Conservation (phyloP, 2,113 vertebrate species). For the Xiphophorus couchianus region DNA sequence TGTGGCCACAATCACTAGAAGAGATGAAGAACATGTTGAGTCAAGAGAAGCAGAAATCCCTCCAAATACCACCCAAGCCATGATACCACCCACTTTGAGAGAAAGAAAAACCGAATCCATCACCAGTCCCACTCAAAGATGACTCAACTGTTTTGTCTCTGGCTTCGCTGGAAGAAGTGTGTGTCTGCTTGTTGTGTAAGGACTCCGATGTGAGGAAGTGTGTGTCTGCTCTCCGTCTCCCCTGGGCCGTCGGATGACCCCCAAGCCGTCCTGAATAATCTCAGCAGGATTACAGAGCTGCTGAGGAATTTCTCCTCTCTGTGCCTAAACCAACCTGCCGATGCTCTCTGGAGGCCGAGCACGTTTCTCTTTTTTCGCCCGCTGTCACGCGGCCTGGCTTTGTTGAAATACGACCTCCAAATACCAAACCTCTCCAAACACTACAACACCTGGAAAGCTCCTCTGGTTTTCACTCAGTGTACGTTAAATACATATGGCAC, state of each 20-base stretch:
- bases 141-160: constrained; percentile 36
- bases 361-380: constrained; percentile 33
- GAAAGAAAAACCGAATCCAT: constrained; percentile 48
- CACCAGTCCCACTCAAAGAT: constrained; percentile 27
- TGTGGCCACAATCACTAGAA: not conserved
- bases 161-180: constrained; percentile 6
- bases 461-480: constrained; percentile 32
- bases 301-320: constrained; percentile 81
- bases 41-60: constrained; percentile 33
- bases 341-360: constrained; percentile 23
- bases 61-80: constrained; percentile 65
- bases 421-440: constrained; percentile 62
- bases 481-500: constrained; percentile 29
- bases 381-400: constrained; percentile 46
- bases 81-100: constrained; percentile 63
- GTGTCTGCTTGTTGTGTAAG: constrained; percentile 51
- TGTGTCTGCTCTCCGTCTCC: constrained; percentile 33
- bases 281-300: constrained; percentile 59
- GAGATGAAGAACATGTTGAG: constrained; percentile 30
- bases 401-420: constrained; percentile 65
- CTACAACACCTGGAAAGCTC: constrained; percentile 52
- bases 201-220: constrained; percentile 37
- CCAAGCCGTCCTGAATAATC: constrained; percentile 48
- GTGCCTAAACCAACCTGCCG: constrained; percentile 67
- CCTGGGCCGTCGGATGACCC: constrained; percentile 45